phyloP scores from a whole-genome alignment of 2,888 invertebrate genomes.

The Lasius fuliginosus region DNA sequence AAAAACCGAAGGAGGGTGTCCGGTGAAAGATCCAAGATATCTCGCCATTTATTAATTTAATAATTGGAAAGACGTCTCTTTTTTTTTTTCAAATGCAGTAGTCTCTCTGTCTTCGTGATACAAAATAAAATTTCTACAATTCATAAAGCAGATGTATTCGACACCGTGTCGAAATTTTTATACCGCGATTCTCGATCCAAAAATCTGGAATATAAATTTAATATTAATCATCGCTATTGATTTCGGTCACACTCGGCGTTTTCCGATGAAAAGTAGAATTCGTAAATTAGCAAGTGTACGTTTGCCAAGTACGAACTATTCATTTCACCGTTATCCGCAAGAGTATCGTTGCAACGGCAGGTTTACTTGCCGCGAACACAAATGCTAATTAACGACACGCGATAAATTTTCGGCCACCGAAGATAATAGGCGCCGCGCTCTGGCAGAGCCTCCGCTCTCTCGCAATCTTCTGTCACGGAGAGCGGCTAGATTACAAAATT shows the following conservation, averaged over 20 bases:
- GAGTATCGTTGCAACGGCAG: background rate
- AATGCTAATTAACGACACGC: background rate
- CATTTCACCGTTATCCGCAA: conserved; percentile 29
- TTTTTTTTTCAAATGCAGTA: background rate
- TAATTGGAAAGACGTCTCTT: background rate
- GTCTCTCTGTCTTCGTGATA: background rate
- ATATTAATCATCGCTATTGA: background rate
- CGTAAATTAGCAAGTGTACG: background rate
- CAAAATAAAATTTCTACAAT: background rate
- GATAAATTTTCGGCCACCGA: conserved; percentile 15
- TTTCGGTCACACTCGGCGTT: background rate
- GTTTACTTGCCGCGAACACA: conserved; percentile 17
- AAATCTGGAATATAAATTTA: background rate
- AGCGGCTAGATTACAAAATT: background rate
- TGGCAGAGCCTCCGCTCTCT: background rate
- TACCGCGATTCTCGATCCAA: background rate
- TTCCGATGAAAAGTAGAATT: background rate
- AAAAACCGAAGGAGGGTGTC: background rate
- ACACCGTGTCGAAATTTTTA: background rate
- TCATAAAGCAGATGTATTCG: background rate
- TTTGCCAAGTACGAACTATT: conserved; percentile 22
- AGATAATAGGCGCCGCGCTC: background rate
- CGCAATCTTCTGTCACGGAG: too few relatives aligned
- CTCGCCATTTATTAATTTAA: background rate
- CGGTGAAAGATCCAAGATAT: background rate